Conservation (phyloP, 1,140 invertebrate genomes). For the Penaeus japonicus region DNA sequence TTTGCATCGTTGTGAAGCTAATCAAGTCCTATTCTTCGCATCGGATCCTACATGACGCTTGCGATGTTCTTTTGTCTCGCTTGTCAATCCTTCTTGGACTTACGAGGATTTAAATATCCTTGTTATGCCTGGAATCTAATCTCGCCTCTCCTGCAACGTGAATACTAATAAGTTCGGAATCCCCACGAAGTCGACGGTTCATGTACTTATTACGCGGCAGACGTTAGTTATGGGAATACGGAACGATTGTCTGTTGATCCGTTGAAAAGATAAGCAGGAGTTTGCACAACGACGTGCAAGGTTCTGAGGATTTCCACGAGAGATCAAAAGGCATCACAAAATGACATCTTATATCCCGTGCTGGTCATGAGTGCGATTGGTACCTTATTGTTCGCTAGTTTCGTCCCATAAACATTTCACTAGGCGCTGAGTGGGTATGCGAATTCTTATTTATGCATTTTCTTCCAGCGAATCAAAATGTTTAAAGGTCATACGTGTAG, state of each 20-base stretch:
- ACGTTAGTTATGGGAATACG: background rate
- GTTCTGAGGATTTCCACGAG: too few species aligned
- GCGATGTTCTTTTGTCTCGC: conserved; percentile 27
- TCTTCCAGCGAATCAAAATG: too few species aligned
- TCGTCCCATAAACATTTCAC: too few species aligned
- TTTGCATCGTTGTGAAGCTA: conserved; percentile 2
- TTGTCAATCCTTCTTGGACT: conserved; percentile 17
- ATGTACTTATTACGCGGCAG: background rate
- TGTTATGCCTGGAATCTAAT: conserved; percentile 18
- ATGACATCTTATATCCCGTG: too few species aligned
- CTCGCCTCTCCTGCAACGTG: background rate
- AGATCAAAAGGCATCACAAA: too few species aligned
- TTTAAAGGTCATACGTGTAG: too few species aligned
- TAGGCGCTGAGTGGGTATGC: too few species aligned
- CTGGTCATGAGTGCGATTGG: too few species aligned
- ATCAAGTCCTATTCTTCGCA: conserved; percentile 24
- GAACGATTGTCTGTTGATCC: background rate
- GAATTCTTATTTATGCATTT: too few species aligned
- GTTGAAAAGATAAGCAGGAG: too few species aligned
- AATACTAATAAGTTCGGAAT: conserved; percentile 14
- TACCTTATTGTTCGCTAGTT: too few species aligned
- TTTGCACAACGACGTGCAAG: too few species aligned
- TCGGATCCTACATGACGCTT: conserved; percentile 17
- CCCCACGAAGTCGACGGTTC: background rate
- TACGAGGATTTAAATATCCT: conserved; percentile 28